phyloP scores from a whole-genome alignment of 2,113 vertebrate genomes.

The Calidris pugnax region DNA sequence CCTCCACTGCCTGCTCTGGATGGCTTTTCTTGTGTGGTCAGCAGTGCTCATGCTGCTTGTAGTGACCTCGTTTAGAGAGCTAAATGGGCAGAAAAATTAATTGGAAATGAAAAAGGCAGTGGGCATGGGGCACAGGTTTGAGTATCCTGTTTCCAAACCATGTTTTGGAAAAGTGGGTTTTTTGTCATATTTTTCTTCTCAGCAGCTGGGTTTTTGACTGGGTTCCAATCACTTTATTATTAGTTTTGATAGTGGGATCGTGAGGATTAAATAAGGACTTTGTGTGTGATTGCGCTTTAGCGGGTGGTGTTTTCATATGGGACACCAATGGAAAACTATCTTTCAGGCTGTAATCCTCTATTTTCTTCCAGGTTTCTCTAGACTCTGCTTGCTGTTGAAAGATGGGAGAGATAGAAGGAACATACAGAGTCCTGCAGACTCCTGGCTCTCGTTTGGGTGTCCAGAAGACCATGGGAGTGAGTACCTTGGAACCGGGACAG shows the following conservation, averaged over 20 bases:
- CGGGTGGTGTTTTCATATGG: not conserved
- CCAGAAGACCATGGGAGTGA: constrained; percentile 82
- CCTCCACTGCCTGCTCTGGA: not conserved
- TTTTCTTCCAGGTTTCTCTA: not conserved
- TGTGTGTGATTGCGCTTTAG: not conserved
- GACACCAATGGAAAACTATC: not conserved
- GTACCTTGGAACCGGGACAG: constrained; percentile 89
- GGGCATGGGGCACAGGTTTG: not conserved
- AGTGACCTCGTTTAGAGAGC: not conserved
- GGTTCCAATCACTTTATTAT: not conserved
- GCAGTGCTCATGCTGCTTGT: not conserved
- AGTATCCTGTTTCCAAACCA: not conserved
- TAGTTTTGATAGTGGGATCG: not conserved
- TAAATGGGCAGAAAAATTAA: not conserved
- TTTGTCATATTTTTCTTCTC: not conserved
- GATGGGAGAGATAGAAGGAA: constrained; percentile 95
- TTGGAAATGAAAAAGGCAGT: not conserved
- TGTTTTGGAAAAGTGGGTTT: not conserved
- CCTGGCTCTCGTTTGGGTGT: constrained; percentile 86
- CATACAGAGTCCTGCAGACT: constrained; percentile 87
- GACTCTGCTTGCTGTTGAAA: constrained; percentile 47
- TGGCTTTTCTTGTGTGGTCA: not conserved
- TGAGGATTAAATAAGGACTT: not conserved
- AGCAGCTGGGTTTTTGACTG: not conserved
- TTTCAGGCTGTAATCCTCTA: not conserved